Base-by-base conservation (phyloP, 2,113 vertebrate species). In the Perca flavescens region DNA sequence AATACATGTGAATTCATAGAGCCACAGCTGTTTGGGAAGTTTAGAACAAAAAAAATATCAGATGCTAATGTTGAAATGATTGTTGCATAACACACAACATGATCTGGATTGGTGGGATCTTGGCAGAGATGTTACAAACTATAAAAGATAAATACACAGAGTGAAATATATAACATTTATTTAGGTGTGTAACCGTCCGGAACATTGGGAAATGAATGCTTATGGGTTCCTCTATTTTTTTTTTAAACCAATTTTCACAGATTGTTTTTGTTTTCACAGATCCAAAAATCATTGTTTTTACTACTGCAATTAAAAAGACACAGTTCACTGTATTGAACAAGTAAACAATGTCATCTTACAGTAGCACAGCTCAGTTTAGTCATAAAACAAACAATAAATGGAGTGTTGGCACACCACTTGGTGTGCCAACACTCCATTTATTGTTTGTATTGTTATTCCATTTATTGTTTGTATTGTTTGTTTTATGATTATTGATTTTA, bases 261-360 rank as follows among this genome's bases (percentile, higher is more conserved):
- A 61, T 16, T 21, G 28, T 69, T 28, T 52, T 40, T 34, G 16
- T 65, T 80, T 79, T 50, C 10, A 72, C 4, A 9, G 10, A 85
- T 56, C 11, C 9, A 67, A 77, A 72, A 17, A 28, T 34, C 19
- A 22, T 53, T 13, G 0, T 73, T 64, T 31, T 56, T 54, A 16
- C n/a, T 31, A 43, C 1, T 61, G 40, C 22, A 68, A 74, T 43
- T 69, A 76, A 79, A 79, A 74, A 46, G 49, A 74, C 57, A 67
- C 16, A 67, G 47, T 57, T 77, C 14, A 53, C 8, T 60, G 43
- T 62, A 12, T 40, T 53, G 56, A 76, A 74, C 19, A 63, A 74
- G n/a, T 57, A 52, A 52, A 65, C 25, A 77, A 67, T 56, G 34
- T 80, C 14, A 56, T 56, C 17, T 56, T 43, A 21, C 58, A 82